phyloP scores from a whole-genome alignment of 2,113 vertebrate species.

The Pogonocichla stellata region DNA sequence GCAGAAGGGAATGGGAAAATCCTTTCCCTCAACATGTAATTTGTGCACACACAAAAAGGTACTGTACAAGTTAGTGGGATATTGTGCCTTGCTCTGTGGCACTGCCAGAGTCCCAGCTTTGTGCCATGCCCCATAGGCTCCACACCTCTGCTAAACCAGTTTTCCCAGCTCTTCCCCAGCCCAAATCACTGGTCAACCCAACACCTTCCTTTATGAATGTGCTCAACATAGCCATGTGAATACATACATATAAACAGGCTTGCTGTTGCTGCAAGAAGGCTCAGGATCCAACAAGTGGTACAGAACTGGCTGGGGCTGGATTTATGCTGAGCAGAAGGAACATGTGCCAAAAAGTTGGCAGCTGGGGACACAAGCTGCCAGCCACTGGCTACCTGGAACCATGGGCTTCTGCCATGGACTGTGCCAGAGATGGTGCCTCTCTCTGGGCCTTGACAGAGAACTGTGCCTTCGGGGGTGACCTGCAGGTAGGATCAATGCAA shows the following conservation, averaged over 20 bases:
- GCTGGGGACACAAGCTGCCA: background rate
- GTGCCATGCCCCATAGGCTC: background rate
- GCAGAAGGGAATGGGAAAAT: background rate
- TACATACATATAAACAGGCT: background rate
- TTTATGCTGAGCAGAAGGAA: background rate
- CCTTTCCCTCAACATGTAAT: background rate
- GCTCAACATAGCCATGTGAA: rapidly evolving
- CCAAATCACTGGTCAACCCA: background rate
- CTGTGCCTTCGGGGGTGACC: background rate
- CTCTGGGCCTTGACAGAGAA: background rate
- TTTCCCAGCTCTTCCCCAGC: background rate
- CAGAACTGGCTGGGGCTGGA: background rate
- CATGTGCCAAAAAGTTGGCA: background rate
- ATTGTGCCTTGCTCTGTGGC: rapidly evolving
- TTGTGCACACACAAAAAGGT: background rate
- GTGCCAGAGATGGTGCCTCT: rapidly evolving
- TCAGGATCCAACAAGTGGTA: rapidly evolving
- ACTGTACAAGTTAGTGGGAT: background rate
- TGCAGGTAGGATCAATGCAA: background rate
- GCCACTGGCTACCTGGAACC: background rate
- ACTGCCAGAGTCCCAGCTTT: background rate
- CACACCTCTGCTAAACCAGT: background rate
- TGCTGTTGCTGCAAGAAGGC: background rate
- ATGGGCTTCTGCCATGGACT: rapidly evolving
- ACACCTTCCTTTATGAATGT: background rate